A percentile compares a stretch with the other conserved stretches of the same genome.
phyloP scores from a whole-genome alignment of 2,797 vertebrate genomes.

The Buceros bicornis region DNA sequence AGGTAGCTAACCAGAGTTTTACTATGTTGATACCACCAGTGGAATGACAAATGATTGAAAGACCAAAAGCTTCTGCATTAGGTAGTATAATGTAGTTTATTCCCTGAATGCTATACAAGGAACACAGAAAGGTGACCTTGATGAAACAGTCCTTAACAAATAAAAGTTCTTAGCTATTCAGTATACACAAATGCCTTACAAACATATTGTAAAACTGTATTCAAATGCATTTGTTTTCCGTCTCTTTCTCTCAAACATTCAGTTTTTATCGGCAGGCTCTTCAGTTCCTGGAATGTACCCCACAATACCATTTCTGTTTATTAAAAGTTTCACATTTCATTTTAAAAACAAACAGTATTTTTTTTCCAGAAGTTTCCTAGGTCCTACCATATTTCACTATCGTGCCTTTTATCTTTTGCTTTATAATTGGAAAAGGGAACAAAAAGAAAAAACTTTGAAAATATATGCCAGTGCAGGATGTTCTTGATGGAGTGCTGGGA shows the following conservation, averaged over 20 bases:
- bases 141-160: neutral
- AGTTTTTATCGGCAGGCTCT: neutral
- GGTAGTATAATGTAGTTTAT: neutral
- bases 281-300: neutral
- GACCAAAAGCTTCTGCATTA: neutral
- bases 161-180: neutral
- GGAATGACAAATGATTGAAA: neutral
- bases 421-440: slow-evolving; percentile 3
- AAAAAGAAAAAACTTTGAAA: slow-evolving; percentile 20
- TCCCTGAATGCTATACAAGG: neutral
- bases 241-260: neutral
- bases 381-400: neutral
- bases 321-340: neutral
- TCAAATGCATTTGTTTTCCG: neutral
- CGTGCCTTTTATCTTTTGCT: neutral
- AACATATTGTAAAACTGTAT: neutral
- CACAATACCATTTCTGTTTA: neutral
- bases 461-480: neutral
- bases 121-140: neutral
- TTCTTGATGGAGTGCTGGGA: neutral
- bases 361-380: neutral
- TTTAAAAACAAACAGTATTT: neutral
- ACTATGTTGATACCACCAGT: neutral
- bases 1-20: neutral
- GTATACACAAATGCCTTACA: neutral